Evolutionary conservation across 2,797 vertebrate genomes (phyloP), one percentile per base, ranked within the genome.

Genomic region (Hippocampus kuda): DNA sequence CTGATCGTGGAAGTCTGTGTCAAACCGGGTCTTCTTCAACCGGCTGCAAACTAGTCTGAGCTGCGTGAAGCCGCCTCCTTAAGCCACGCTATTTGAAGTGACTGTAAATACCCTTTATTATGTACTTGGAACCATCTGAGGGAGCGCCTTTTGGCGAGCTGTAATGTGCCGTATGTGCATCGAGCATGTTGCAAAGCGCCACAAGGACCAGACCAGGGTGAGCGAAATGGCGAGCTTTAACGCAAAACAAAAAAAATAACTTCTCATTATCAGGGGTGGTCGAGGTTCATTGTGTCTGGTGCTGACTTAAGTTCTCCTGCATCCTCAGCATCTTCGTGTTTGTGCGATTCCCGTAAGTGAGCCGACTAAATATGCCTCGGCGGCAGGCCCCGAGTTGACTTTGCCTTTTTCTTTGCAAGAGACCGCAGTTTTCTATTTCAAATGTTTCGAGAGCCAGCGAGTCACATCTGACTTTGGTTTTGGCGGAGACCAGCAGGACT

Each of bases 351-450:
- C 86, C 87, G 80, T 80, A 77, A 69, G 63, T 48, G 81, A 79
- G 81, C 82, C 80, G 48, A 56, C 81, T 80, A 75, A 77, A 81
- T 75, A 56, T 46, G 74, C 70, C 75, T 54, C 75, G 66, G 74
- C 76, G 70, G 66, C 8, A 27, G 16, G 72, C 75, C 72, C 71
- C 18, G 2, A 68, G 16, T 49, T 72, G 79, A 70, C 74, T 73
- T 68, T 75, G 77, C 68, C 68, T 73, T 68, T 75, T 77, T 79
- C 83, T 26, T 75, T 70, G 68, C 44, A 66, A 75, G 77, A 68
- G 9, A 86, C 90, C 87, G 11, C 89, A 89, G 79, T 84, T 79
- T 88, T 90, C 88, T 90, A 88, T 89, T 90, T 89, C 84, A 81
- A 88, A 88, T 76, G 78, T 34, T 60, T 38, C 59, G 81, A 75